A percentile compares a stretch with the other conserved stretches of the same genome.
These are phyloP conservation scores for Rhamnusium bicolor DNA, from an alignment of 2,888 invertebrate species.

Conservation along the genomic window DNA sequence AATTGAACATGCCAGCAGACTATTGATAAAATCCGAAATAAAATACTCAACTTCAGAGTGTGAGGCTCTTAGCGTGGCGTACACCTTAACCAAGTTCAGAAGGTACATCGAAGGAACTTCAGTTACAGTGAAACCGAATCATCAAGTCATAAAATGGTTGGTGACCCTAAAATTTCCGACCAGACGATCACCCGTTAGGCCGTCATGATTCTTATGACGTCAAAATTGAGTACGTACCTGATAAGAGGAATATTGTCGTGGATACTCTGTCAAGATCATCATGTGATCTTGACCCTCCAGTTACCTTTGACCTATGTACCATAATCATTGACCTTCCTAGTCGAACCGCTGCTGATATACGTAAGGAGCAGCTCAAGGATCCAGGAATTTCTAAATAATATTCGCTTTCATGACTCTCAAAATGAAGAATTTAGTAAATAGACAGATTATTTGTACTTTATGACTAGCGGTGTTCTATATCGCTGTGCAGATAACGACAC, in stretches of 20 bases:
- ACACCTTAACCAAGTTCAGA: constrained; percentile 62
- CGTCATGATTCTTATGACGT: constrained; percentile 63
- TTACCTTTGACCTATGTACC: no score
- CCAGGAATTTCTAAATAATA: constrained; percentile 48
- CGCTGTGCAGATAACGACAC: constrained; percentile 33
- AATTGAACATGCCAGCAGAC: constrained; percentile 54
- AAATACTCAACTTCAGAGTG: constrained; percentile 52
- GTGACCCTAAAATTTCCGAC: constrained; percentile 57
- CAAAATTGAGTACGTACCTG: constrained; percentile 37
- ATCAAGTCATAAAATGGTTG: constrained; percentile 70
- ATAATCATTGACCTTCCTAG: no score
- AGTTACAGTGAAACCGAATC: constrained; percentile 67
- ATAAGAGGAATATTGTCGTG: constrained; percentile 27
- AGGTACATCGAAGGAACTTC: constrained; percentile 65
- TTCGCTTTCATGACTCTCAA: constrained; percentile 42
- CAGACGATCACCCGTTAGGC: constrained; percentile 70
- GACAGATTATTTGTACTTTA: constrained; percentile 51
- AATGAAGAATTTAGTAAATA: constrained; percentile 36
- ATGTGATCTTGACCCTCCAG: no score
- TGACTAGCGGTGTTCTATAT: constrained; percentile 52
- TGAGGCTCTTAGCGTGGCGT: constrained; percentile 56
- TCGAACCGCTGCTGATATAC: not conserved
- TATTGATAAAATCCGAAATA: constrained; percentile 48
- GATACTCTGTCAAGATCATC: no score
- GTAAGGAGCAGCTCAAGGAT: constrained; percentile 49